A percentile compares a stretch with the other conserved stretches of the same genome.
Evolutionary conservation across 2,113 vertebrate species (phyloP).

Genomic region (Pygoscelis adeliae): DNA sequence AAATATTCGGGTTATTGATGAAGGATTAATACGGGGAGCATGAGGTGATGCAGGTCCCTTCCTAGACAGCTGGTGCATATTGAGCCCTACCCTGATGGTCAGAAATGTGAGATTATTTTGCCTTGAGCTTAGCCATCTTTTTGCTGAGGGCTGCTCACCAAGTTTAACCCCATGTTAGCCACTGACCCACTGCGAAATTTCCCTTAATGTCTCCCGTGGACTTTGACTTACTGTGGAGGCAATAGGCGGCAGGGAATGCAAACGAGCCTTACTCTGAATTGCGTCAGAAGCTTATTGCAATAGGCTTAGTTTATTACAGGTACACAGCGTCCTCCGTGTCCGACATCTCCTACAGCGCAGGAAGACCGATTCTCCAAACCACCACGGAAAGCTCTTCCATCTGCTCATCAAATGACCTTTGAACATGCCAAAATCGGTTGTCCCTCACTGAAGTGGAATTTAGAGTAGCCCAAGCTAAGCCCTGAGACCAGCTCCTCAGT

Average conservation of each 20-base stretch:
- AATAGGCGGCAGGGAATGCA: neutral
- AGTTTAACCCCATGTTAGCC: neutral
- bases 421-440: neutral
- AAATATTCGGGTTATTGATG: neutral
- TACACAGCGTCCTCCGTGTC: neutral
- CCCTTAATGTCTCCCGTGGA: accelerated
- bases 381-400: neutral
- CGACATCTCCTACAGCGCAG: accelerated
- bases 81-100: neutral
- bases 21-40: neutral
- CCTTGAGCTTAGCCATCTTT: neutral
- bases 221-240: neutral
- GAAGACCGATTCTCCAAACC: neutral
- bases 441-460: slow-evolving; percentile 21
- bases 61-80: accelerated
- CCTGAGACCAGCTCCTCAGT: neutral
- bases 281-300: neutral
- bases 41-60: neutral
- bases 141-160: neutral
- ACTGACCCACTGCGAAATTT: neutral
- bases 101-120: neutral
- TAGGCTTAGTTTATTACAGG: neutral
- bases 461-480: slow-evolving; percentile 4
- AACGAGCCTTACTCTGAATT: accelerated
- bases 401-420: slow-evolving; percentile 39